These are phyloP conservation scores for Hepsetus odoe DNA, from an alignment of 2,113 vertebrate genomes.

Conservation along the genomic window DNA sequence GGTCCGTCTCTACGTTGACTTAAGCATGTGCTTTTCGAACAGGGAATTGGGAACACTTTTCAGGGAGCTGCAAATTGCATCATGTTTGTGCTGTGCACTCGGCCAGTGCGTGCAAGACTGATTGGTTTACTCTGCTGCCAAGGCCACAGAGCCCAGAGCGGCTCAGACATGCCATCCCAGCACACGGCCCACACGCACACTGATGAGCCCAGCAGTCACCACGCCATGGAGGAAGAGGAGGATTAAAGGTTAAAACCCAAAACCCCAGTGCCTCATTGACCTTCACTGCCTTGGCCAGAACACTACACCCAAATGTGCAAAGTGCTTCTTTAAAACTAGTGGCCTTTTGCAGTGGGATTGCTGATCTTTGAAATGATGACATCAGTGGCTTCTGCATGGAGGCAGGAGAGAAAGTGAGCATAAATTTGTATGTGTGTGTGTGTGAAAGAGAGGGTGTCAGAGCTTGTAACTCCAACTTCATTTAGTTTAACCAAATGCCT, in stretches of 20 bases:
- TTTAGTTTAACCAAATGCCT: constrained; percentile 48
- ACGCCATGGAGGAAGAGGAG: not conserved
- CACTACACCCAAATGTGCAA: not conserved
- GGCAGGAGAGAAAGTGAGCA: not conserved
- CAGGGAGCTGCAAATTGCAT: constrained; percentile 97
- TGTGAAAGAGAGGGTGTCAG: not conserved
- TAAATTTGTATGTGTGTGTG: not conserved
- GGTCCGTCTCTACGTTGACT: not conserved
- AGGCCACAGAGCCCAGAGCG: constrained; percentile 54
- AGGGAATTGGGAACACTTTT: constrained; percentile 95
- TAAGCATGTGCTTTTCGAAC: constrained; percentile 34
- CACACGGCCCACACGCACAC: not conserved
- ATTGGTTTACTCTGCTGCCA: constrained; percentile 68
- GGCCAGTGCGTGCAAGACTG: constrained; percentile 77
- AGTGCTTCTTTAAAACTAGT: not conserved
- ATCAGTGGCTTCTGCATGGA: not conserved
- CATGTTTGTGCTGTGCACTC: constrained; percentile 88
- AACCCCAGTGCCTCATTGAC: not conserved
- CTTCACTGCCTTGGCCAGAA: constrained; percentile 20
- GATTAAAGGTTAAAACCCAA: not conserved
- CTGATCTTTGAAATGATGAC: constrained; percentile 34
- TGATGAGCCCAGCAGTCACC: not conserved
- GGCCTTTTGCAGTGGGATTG: constrained; percentile 38
- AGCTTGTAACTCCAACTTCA: constrained; percentile 5
- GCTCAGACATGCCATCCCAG: constrained; percentile 9